phyloP scores from a whole-genome alignment of 2,888 invertebrate genomes.

The Steinernema hermaphroditum region DNA sequence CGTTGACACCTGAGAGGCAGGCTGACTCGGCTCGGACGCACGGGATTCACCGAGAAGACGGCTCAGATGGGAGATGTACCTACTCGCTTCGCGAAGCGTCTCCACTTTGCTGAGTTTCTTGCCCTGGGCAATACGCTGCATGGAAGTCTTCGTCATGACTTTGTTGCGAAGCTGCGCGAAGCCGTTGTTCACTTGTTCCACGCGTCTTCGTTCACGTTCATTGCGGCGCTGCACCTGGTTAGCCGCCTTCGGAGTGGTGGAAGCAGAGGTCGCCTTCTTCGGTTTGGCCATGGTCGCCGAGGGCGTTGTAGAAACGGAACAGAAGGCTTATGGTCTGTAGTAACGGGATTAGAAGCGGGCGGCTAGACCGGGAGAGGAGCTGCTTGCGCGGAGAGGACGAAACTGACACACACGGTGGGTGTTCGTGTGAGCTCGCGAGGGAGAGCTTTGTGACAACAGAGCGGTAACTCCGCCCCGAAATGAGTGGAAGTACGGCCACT shows the following conservation, averaged over 20 bases:
- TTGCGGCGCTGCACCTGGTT: slow-evolving; percentile 45
- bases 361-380: background rate
- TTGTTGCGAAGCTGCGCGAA: slow-evolving; percentile 40
- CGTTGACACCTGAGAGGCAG: background rate
- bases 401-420: slow-evolving; percentile 23
- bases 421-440: slow-evolving; percentile 11
- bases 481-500: background rate
- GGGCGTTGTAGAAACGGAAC: too few relatives aligned
- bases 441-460: slow-evolving; percentile 29
- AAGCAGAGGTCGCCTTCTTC: too few relatives aligned
- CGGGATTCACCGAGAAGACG: background rate
- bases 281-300: too few relatives aligned
- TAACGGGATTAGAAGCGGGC: too few relatives aligned
- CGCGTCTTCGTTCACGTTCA: slow-evolving; percentile 46
- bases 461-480: slow-evolving; percentile 24
- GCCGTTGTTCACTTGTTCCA: slow-evolving; percentile 44
- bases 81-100: slow-evolving; percentile 47
- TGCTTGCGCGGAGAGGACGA: background rate
- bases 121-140: slow-evolving; percentile 9
- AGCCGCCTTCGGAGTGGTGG: too few relatives aligned
- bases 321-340: too few relatives aligned
- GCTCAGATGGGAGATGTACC: slow-evolving; percentile 37
- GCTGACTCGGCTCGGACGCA: background rate
- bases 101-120: slow-evolving; percentile 48
- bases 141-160: background rate